Evolutionary conservation across 2,888 invertebrate genomes (phyloP), one percentile per base, ranked within the genome.

Genomic region (Ormyrus labotus): DNA sequence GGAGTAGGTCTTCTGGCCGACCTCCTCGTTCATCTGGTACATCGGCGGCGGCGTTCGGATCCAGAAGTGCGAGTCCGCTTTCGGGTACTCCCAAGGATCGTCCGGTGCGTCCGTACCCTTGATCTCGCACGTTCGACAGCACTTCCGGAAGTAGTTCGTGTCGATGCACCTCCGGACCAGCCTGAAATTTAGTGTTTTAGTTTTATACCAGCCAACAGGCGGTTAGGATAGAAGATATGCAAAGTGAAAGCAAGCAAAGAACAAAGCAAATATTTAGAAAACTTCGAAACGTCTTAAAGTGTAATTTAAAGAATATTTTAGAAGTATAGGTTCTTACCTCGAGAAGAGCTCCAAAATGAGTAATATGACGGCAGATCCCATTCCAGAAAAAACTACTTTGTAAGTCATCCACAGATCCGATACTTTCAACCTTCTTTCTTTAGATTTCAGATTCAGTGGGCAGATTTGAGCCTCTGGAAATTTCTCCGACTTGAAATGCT

Each of bases 391-490:
- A 88, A 96, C 95, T 1, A 96, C 94, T 84, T 94, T 92, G 86
- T 96, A 97, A 0, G 97, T 97, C 92, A 96, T 95, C 85, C 93
- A 89, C 0, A 97, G 92, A 89, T 97, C 97, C 5, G 94, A 92
- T 87, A 96, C 96, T 82, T 94, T 91, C 7, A 97, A 91, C 87
- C 95, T 95, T 0, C 96, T 92, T 86, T 97, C 97, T 60, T 94
- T 96, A 78, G 95, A 95, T 84, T 95, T 95, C 83, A 97, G 91
- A 90, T 97, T 94, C 72, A 96, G 92, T 0, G 97, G 96, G 84
- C 97, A 97, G 65, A 96, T 95, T 87, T 94, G 94, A 0, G 95
- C 95, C 83, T 94, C 93, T 0, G 97, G 96, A 83, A 96, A 88
- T 83, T 94, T 92, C 81, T 92, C 91, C 1, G 92, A 91, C 71